phyloP scores from a whole-genome alignment of 1,140 invertebrate genomes.

The Trichonephila inaurata region DNA sequence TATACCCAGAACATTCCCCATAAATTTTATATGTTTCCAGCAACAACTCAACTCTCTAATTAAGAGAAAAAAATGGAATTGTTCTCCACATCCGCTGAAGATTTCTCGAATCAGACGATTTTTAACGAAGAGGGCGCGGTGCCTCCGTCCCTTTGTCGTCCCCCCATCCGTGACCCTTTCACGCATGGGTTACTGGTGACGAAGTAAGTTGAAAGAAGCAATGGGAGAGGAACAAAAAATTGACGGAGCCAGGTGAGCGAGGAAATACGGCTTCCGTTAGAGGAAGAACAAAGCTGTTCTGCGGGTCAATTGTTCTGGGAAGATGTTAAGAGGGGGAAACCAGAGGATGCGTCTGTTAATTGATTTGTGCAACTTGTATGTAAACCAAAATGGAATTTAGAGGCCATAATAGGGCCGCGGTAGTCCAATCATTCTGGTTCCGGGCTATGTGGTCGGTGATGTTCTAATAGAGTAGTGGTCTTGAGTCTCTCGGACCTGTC shows the following conservation, averaged over 20 bases:
- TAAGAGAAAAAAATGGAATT: background rate
- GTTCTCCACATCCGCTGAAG: conserved; percentile 4
- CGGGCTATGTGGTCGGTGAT: no score
- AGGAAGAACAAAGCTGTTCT: conserved; percentile 8
- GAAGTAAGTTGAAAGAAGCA: conserved; percentile 24
- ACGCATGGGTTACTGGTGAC: background rate
- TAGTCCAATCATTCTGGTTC: no score
- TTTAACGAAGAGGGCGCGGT: background rate
- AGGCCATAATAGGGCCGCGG: no score
- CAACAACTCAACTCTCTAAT: background rate
- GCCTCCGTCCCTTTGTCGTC: background rate
- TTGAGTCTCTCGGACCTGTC: no score
- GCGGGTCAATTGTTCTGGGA: background rate
- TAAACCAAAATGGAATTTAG: no score
- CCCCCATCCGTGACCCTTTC: conserved; percentile 25
- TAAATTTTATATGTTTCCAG: no score
- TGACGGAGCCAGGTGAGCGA: background rate
- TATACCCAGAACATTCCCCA: no score
- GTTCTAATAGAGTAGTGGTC: no score
- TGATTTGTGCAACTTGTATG: background rate
- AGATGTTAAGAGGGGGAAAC: background rate
- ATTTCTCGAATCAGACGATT: background rate
- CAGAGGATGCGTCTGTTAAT: background rate
- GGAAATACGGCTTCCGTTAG: conserved; percentile 9
- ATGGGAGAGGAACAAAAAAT: background rate